Evolutionary conservation across 92 coral and sea anemone genomes (phyloP), one percentile per base, ranked within the genome.

Genomic region (Palythoa caribaeorum): DNA sequence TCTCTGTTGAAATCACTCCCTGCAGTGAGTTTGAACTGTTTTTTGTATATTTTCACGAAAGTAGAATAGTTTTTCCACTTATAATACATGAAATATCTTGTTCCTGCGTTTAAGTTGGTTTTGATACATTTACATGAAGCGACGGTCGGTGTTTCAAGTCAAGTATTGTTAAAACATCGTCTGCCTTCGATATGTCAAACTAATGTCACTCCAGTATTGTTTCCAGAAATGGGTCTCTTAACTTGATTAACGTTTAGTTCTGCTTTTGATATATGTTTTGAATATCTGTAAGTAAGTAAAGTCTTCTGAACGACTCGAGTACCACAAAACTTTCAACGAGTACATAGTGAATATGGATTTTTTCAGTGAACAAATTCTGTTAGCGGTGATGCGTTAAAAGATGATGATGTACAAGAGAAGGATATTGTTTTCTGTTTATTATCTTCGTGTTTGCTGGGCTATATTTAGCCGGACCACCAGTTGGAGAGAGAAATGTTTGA

Each of bases 401-500:
- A 60, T 60, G 75, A 0, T 81, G 60, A 81, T 62, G 74, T 66
- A 89, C 93, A 89, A 75, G 92, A 83, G 84, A 55, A 71, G 14
- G 85, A 77, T 79, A 55, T 13, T 93, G 93, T 90, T 83, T 88
- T 85, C 72, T 92, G 95, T 92, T 90, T 90, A 40, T 54, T 28
- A 93, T 91, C 90, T 89, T 90, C 73, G 78, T 88, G 80, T 73
- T 85, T 84, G 81, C 57, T 51, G n/a, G 83, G 71, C 93, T 94
- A 94, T 87, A 86, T 89, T 87, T 92, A 91, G 96, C 38, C 17
- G 50, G 86, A 81, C 86, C 86, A 81, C 86, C 86, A 81, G 76
- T 66, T 81, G 14, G 86, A 69, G 39, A 65, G 7, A 80, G 76
- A 65, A 65, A 81, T 63, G 86, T 81, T 81, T 65, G 84, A 79